Conservation (phyloP, 2,797 vertebrate species). For the Chromobotia macracanthus region DNA sequence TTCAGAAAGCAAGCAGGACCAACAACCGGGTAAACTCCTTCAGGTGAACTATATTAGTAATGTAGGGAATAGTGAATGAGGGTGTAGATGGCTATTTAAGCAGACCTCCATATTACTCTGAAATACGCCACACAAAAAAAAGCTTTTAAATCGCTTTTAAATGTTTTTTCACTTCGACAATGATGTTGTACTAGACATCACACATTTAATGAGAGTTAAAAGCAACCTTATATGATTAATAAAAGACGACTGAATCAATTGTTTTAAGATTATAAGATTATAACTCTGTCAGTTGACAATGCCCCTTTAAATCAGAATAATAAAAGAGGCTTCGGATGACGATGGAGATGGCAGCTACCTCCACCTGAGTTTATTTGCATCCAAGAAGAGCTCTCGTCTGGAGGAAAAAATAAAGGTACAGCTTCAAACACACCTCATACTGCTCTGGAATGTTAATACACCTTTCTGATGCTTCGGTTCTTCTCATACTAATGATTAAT, state of each 20-base stretch:
- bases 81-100: too few relatives aligned
- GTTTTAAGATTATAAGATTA: not conserved
- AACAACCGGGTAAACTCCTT: constrained; percentile 77
- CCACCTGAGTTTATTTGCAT: constrained; percentile 95
- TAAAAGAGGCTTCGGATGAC: constrained; percentile 78
- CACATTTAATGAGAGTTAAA: not conserved
- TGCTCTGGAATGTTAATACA: not conserved
- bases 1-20: constrained; percentile 75
- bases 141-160: not conserved
- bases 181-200: not conserved
- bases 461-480: not conserved
- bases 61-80: too few relatives aligned
- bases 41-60: too few relatives aligned
- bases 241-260: not conserved
- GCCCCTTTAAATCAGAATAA: constrained; percentile 65
- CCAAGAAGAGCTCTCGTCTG: constrained; percentile 88
- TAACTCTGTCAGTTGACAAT: not conserved
- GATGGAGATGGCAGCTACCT: constrained; percentile 90
- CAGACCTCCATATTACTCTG: too few relatives aligned
- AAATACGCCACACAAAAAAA: not conserved
- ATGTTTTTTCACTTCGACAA: not conserved
- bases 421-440: not conserved
- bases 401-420: constrained; percentile 93
- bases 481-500: constrained; percentile 1
- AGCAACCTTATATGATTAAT: not conserved